Percentiles rank a stretch among this genome's conserved stretches.
Conservation (phyloP, 2,113 vertebrate species). For the Ondatra zibethicus region DNA sequence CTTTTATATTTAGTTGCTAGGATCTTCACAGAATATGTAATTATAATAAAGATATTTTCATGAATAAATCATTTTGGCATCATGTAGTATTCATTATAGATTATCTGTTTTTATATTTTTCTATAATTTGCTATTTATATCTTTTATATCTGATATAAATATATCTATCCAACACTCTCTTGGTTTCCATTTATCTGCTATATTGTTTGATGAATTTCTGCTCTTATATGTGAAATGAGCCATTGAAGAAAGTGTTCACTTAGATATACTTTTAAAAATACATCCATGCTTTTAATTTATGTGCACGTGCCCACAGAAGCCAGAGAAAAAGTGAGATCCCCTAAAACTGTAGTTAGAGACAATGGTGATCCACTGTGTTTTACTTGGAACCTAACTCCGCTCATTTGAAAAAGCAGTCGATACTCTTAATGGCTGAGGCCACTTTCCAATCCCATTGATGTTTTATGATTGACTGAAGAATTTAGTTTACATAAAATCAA, state of each 20-base stretch:
- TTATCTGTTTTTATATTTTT: not conserved
- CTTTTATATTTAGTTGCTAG: not conserved
- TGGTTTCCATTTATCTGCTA: not conserved
- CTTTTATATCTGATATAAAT: not conserved
- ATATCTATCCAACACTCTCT: not conserved
- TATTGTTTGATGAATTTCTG: not conserved
- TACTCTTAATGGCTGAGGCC: not conserved
- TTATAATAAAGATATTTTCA: not conserved
- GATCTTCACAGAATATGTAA: not conserved
- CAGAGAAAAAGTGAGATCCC: not conserved
- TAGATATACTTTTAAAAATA: not conserved
- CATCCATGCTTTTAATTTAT: not conserved
- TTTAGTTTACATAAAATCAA: not conserved
- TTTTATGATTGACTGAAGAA: not conserved
- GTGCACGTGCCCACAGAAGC: not conserved
- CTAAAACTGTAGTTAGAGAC: not conserved
- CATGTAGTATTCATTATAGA: not conserved
- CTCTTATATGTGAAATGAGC: not conserved
- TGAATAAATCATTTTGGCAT: not conserved
- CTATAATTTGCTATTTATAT: not conserved
- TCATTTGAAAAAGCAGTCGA: not conserved
- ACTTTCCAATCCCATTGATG: not conserved
- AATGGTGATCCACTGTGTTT: not conserved
- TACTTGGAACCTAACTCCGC: not conserved
- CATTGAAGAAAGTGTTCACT: not conserved